Base-by-base conservation (phyloP, 2,113 vertebrate genomes). In the Thinocorus orbignyianus region DNA sequence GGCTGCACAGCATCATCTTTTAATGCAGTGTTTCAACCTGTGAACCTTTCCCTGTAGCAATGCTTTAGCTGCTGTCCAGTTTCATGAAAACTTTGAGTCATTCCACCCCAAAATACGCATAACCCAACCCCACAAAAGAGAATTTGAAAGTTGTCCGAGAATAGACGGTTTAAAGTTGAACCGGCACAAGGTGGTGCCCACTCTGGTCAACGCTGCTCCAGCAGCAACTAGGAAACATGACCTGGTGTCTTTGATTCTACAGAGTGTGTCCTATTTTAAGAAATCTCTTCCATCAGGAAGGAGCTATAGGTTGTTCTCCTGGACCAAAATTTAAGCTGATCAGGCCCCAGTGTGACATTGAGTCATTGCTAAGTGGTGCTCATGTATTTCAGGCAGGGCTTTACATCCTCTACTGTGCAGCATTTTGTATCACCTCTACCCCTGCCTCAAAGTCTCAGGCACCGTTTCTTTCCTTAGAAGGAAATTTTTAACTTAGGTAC, bases 81-180 rank as follows among this genome's bases (percentile, higher is more conserved):
- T n/a, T 42, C 37, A 2, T 0, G 11, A 6, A 13, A 15, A 33
- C 24, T 17, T 19, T 7, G 57, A 2, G 2, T 7, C 33, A 2
- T 68, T 30, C 31, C 58, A 23, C 46, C 31, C 52, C 11, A 4
- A 48, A 72, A 44, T 3, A 2, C 28, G 6, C 39, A 3, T 0
- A 28, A 24, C 28, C 42, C 44, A 12, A 1, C 9, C 20, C 79
- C 60, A 2, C 46, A 2, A 2, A 54, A 69, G 61, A 42, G 48
- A n/a, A 1, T 10, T 2, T 55, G 13, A 1, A 28, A 24, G 6
- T 4, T n/a, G n/a, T n/a, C n/a, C n/a, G n/a, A n/a, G n/a, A 0
- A 13, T 0, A 7, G 31, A 4, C 0, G 1, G 35, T 10, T 1
- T 15, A 0, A 33, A 68, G 44, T 1, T 1, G 13, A 55, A 33